These are phyloP conservation scores for Physeter macrocephalus DNA, from an alignment of 2,113 vertebrate species.

Conservation along the genomic window DNA sequence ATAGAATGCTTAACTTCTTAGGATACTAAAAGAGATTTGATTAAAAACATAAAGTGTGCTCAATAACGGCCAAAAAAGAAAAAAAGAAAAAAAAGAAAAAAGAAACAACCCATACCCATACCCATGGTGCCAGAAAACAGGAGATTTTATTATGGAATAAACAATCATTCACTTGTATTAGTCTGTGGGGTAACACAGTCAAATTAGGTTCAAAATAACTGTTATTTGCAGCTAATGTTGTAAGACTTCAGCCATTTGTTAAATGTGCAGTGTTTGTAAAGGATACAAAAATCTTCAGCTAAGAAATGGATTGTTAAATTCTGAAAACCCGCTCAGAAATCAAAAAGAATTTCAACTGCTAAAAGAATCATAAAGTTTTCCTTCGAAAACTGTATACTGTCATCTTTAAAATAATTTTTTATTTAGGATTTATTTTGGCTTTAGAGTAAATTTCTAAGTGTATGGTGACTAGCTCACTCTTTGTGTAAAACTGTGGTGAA, in stretches of 20 bases:
- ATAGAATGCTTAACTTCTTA: neutral
- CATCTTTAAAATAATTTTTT: neutral
- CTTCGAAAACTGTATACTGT: neutral
- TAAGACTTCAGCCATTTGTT: neutral
- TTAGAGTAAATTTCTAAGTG: neutral
- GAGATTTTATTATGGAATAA: neutral
- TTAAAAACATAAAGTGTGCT: neutral
- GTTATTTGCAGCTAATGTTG: neutral
- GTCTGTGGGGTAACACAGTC: neutral
- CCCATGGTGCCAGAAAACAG: neutral
- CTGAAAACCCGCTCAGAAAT: neutral
- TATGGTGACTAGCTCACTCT: neutral
- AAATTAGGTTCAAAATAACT: neutral
- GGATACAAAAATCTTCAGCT: neutral
- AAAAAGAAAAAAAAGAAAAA: neutral
- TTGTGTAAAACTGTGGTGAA: neutral
- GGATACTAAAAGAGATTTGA: neutral
- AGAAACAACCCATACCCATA: neutral
- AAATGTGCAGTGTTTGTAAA: neutral
- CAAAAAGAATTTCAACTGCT: neutral
- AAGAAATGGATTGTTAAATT: conserved; percentile 19
- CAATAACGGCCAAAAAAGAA: neutral
- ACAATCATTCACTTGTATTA: neutral
- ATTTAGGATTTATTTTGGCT: neutral
- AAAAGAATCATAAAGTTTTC: neutral